Conservation (phyloP, 2,113 vertebrate species). For the Morphnarchus princeps region DNA sequence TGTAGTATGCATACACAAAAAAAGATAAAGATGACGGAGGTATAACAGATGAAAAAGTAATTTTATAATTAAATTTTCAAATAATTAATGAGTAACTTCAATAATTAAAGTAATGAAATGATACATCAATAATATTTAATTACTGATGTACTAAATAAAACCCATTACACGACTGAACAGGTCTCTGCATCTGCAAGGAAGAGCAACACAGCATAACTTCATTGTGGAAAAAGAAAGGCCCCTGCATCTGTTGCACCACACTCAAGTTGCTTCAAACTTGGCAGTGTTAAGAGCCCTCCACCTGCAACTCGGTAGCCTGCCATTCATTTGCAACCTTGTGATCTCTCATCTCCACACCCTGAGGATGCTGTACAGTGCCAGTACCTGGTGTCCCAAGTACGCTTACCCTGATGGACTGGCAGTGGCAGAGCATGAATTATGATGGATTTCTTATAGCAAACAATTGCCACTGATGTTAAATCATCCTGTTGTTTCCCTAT, state of each 20-base stretch:
- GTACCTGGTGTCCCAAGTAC: background rate
- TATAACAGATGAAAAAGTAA: background rate
- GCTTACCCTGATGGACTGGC: no score
- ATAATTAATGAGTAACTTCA: background rate
- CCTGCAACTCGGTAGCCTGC: rapidly evolving
- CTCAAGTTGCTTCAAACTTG: background rate
- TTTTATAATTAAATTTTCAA: background rate
- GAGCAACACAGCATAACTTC: background rate
- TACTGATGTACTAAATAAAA: background rate
- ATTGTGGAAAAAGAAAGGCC: background rate
- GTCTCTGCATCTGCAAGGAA: background rate
- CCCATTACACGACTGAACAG: background rate
- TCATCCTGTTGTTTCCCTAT: background rate
- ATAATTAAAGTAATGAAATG: background rate
- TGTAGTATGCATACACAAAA: background rate
- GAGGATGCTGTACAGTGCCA: background rate
- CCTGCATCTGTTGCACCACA: background rate
- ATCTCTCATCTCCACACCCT: background rate
- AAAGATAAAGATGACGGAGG: background rate
- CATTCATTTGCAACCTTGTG: background rate
- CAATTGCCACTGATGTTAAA: background rate
- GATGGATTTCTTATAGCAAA: background rate
- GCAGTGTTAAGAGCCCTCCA: background rate
- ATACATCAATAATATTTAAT: background rate
- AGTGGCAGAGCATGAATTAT: background rate